Evolutionary conservation across 2,797 vertebrate genomes (phyloP), one percentile per base, ranked within the genome.

Genomic region (Clarias platycephalus): DNA sequence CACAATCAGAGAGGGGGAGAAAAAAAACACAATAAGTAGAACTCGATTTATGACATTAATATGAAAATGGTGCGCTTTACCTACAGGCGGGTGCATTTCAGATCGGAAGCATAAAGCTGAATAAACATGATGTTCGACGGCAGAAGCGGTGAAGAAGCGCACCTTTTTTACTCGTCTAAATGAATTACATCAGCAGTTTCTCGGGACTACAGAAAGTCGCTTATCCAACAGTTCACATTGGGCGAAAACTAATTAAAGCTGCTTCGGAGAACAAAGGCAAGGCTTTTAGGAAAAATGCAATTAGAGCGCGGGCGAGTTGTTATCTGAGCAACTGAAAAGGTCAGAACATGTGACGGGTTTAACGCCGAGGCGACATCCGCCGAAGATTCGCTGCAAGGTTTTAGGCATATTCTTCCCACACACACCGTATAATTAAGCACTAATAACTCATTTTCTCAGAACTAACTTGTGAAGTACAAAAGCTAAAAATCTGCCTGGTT

Each of bases 271-370:
- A 87, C 82, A 88, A 84, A 89, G 72, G 53, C 58, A 6, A 78
- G 85, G 79, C 82, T 82, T 83, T 75, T 71, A 76, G 83, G 44
- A 79, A 82, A 87, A 85, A 83, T n/a, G 40, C 76, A 77, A 85
- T 88, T 87, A 88, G 84, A 87, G 84, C 37, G 71, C 71, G 67
- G 60, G 53, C 72, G 70, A 83, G 80, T 77, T 75, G 82, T 79
- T 88, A 86, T 87, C 87, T 85, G 60, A 83, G 83, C 79, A 78
- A 70, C 80, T 72, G 66, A 80, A 87, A 87, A 88, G 86, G 86
- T 87, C 87, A 86, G 80, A 80, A 83, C 80, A 85, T 66, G 80
- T 87, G 76, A 81, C 49, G 53, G 84, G 68, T 88, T 87, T 87
- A 72, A 86, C 75, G 37, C 64, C 1, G 58, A 86, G 53, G 72